phyloP scores from a whole-genome alignment of 2,113 vertebrate genomes.

The Cyphotilapia sp. region DNA sequence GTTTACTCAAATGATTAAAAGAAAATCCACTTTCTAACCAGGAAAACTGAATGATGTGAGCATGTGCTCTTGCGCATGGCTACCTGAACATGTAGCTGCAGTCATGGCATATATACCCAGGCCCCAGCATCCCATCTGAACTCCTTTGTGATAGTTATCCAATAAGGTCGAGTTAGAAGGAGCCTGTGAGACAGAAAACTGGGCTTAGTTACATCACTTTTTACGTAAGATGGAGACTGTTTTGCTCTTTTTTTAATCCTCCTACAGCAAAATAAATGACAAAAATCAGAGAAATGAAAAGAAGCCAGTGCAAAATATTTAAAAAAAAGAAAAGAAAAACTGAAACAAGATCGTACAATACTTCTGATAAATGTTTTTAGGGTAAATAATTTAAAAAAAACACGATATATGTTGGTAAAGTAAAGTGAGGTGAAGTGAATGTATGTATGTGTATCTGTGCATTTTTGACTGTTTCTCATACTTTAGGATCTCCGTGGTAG shows the following conservation, averaged over 20 bases:
- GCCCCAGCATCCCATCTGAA: conserved; percentile 98
- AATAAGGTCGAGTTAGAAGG: conserved; percentile 80
- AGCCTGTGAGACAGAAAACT: conserved; percentile 63
- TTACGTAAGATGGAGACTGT: not conserved
- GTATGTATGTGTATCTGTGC: not conserved
- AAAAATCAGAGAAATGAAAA: not conserved
- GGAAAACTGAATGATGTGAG: not conserved
- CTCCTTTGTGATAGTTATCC: conserved; percentile 83
- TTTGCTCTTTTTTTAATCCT: not conserved
- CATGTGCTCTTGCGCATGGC: not conserved
- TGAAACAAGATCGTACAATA: not conserved
- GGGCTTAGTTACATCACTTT: not conserved
- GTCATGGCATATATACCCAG: conserved; percentile 95
- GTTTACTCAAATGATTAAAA: not conserved
- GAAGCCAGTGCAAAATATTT: not conserved
- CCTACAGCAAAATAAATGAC: not conserved
- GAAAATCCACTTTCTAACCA: not conserved
- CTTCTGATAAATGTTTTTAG: not conserved
- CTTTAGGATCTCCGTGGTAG: conserved; percentile 87
- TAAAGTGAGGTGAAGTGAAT: not conserved
- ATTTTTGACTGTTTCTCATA: conserved; percentile 38
- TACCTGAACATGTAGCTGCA: conserved; percentile 90
- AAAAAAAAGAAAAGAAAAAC: not conserved
- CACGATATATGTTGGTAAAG: not conserved
- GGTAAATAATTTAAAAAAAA: fast-evolving